A percentile compares a stretch with the other conserved stretches of the same genome.
Evolutionary conservation across 2,113 vertebrate species (phyloP).

Genomic region (Petrocephalus microphthalmus): DNA sequence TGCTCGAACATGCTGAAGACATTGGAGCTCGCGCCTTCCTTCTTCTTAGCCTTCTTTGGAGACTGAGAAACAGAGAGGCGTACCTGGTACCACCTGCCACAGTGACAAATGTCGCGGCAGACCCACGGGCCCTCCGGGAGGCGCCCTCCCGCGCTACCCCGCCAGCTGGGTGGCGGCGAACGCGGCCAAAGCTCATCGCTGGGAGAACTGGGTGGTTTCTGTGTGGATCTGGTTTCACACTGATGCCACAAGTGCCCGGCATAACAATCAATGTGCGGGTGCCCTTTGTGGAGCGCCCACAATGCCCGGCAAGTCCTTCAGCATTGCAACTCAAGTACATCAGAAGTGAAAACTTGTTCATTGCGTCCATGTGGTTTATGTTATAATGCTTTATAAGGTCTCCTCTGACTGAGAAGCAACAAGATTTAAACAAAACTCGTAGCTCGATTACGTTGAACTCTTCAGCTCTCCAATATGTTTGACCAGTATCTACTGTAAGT

Average conservation of each 20-base stretch:
- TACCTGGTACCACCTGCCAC: background rate
- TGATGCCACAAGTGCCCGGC: background rate
- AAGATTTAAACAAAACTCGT: background rate
- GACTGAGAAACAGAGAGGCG: constrained; percentile 48
- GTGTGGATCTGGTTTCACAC: background rate
- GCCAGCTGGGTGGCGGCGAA: background rate
- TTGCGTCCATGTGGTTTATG: background rate
- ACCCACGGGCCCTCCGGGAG: background rate
- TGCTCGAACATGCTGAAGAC: constrained; percentile 90
- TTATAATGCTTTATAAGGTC: background rate
- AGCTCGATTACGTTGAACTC: background rate
- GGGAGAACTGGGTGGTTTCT: background rate
- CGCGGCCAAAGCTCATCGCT: background rate
- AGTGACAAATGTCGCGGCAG: background rate
- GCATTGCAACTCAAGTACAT: background rate
- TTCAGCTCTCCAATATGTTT: background rate
- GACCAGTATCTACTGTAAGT: background rate
- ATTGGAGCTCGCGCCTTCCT: constrained; percentile 69
- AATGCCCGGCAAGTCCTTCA: background rate
- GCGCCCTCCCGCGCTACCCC: background rate
- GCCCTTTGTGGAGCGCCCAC: background rate
- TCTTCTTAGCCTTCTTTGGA: constrained; percentile 80
- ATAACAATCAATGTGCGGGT: background rate
- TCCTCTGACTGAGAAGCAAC: background rate
- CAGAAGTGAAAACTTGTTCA: background rate